Evolutionary conservation across 2,888 invertebrate species (phyloP).

Genomic region (Ormyrus thymus): DNA sequence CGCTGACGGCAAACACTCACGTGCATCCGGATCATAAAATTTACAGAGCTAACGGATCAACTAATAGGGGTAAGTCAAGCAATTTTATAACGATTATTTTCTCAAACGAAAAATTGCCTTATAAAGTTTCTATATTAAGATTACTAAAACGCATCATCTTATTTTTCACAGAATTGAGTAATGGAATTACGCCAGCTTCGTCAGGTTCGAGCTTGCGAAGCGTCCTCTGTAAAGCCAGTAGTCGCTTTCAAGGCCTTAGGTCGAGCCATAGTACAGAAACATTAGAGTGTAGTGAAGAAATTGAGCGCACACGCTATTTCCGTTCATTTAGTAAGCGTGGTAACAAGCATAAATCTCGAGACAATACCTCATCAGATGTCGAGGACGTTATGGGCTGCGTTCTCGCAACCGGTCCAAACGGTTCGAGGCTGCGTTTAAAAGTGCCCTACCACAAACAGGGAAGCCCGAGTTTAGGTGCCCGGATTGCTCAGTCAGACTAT

Average conservation of each 20-base stretch:
- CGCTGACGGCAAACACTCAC: slow-evolving; percentile 69
- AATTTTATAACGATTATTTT: background rate
- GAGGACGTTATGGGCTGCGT: slow-evolving; percentile 66
- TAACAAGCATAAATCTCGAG: slow-evolving; percentile 63
- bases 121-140: background rate
- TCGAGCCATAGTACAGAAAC: slow-evolving; percentile 74
- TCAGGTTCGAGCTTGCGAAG: slow-evolving; percentile 62
- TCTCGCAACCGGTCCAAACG: slow-evolving; percentile 1
- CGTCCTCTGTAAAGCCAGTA: slow-evolving; percentile 72
- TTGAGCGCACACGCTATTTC: slow-evolving; percentile 60
- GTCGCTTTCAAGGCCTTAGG: slow-evolving; percentile 68
- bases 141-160: no score
- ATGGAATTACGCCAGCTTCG: background rate
- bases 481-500: slow-evolving; percentile 92
- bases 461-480: slow-evolving; percentile 88
- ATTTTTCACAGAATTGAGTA: slow-evolving; percentile 56
- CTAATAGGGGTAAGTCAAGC: slow-evolving; percentile 65
- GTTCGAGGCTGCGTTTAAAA: slow-evolving; percentile 17
- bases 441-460: slow-evolving; percentile 82
- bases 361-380: slow-evolving; percentile 63
- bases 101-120: background rate
- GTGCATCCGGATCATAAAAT: slow-evolving; percentile 89
- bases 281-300: slow-evolving; percentile 69
- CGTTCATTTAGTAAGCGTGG: slow-evolving; percentile 58
- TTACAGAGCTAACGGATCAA: slow-evolving; percentile 80